Conservation (phyloP, 2,888 invertebrate species). For the Leptura quadrifasciata region DNA sequence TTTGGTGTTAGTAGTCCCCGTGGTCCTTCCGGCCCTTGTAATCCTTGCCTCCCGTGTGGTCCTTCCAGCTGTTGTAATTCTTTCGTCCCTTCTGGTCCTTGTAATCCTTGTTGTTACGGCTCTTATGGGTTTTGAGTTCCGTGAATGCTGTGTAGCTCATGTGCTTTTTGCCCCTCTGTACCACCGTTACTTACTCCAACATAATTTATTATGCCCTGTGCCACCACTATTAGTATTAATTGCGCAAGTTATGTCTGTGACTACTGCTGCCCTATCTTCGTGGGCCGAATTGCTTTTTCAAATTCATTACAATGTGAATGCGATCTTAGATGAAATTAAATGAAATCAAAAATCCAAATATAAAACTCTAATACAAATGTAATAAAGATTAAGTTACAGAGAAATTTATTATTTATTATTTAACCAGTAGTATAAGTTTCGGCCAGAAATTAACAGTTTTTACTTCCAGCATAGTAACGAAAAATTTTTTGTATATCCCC, state of each 20-base stretch:
- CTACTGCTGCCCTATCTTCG: too few relatives aligned
- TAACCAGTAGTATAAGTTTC: too few relatives aligned
- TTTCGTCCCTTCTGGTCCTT: slow-evolving; percentile 11
- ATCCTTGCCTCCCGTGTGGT: slow-evolving; percentile 67
- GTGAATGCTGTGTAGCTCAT: slow-evolving; percentile 64
- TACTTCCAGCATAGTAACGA: too few relatives aligned
- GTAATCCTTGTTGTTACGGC: too few relatives aligned
- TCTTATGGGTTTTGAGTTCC: slow-evolving; percentile 30
- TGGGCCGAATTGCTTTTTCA: too few relatives aligned
- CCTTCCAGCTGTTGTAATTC: slow-evolving; percentile 49
- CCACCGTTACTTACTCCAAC: too few relatives aligned
- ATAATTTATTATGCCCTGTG: slow-evolving; percentile 47
- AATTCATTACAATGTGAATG: too few relatives aligned
- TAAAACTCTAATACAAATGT: slow-evolving; percentile 31
- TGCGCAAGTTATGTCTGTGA: slow-evolving; percentile 62
- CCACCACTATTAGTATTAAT: slow-evolving; percentile 66
- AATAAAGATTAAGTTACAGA: slow-evolving; percentile 40
- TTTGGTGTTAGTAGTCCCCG: slow-evolving; percentile 52
- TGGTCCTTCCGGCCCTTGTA: slow-evolving; percentile 50
- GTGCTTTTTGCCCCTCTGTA: slow-evolving; percentile 51
- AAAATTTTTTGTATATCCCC: too few relatives aligned
- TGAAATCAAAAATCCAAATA: too few relatives aligned
- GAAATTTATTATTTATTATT: too few relatives aligned
- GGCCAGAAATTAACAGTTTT: too few relatives aligned
- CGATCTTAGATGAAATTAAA: too few relatives aligned